Percentiles rank a stretch among this genome's conserved stretches.
Evolutionary conservation across 1,140 invertebrate genomes (phyloP).

Genomic region (Phymastichus coffea): DNA sequence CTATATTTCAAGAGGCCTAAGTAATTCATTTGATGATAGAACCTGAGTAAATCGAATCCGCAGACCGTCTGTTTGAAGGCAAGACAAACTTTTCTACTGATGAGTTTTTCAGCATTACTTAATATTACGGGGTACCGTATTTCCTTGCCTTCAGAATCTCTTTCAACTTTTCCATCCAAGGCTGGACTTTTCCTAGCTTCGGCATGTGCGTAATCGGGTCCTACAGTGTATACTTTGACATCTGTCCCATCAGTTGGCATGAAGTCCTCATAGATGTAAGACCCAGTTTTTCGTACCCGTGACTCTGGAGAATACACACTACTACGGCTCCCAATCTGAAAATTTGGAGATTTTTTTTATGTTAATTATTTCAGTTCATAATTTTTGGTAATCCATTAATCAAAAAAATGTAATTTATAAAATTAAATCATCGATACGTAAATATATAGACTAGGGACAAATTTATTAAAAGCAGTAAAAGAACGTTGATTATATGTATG

Average conservation of each 20-base stretch:
- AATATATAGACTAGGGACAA: no score
- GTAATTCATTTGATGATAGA: no score
- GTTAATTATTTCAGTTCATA: no score
- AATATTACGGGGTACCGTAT: constrained; percentile 98
- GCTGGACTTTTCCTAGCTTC: constrained; percentile 98
- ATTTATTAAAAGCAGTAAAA: no score
- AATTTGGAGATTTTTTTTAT: no score
- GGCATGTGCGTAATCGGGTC: constrained; percentile 98
- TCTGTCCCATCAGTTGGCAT: constrained; percentile 97
- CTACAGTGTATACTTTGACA: constrained; percentile 84
- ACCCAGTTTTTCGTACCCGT: constrained; percentile 92
- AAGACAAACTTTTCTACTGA: constrained; percentile 95
- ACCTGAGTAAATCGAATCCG: constrained; percentile 96
- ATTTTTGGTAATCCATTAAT: no score
- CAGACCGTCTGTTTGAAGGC: constrained; percentile 99
- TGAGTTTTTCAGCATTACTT: constrained; percentile 97
- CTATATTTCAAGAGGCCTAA: no score
- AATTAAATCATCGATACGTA: no score
- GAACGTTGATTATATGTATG: no score
- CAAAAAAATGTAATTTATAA: no score
- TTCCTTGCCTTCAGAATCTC: constrained; percentile 98
- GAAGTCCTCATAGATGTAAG: constrained; percentile 99
- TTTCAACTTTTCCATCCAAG: constrained; percentile 96
- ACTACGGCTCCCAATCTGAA: constrained; percentile 93
- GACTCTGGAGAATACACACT: constrained; percentile 98